Conservation (phyloP, 1,140 invertebrate species). For the Trachymyrmex septentrionalis region DNA sequence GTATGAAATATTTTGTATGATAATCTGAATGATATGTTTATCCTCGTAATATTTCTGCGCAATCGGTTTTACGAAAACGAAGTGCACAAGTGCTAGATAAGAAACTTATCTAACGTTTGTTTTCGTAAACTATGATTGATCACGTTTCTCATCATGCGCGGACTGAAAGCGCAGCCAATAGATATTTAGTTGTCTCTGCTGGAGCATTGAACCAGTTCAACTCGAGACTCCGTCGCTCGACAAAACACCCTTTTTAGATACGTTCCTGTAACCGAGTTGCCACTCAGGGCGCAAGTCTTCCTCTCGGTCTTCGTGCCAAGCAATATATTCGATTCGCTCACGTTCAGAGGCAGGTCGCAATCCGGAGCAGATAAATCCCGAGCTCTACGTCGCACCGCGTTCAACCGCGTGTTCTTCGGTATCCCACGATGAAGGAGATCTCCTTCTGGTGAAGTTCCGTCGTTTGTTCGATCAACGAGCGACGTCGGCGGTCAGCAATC, state of each 20-base stretch:
- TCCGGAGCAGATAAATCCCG: slow-evolving; percentile 30
- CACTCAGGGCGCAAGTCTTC: slow-evolving; percentile 76
- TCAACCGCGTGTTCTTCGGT: neutral
- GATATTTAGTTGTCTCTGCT: neutral
- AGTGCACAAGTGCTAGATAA: slow-evolving; percentile 15
- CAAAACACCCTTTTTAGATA: neutral
- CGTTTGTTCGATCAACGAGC: neutral
- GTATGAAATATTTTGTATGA: neutral
- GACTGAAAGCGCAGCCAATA: slow-evolving; percentile 25
- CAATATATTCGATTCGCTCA: slow-evolving; percentile 72
- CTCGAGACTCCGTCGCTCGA: neutral
- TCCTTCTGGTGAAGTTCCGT: neutral
- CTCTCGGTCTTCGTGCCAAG: slow-evolving; percentile 69
- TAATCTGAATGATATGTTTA: neutral
- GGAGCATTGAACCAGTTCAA: neutral
- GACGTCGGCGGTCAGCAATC: neutral
- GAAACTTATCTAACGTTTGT: slow-evolving; percentile 38
- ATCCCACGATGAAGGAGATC: neutral
- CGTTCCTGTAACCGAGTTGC: slow-evolving; percentile 60
- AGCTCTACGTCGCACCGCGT: slow-evolving; percentile 22
- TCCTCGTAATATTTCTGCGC: neutral
- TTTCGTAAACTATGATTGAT: slow-evolving; percentile 13
- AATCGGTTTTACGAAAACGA: neutral
- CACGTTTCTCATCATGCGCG: neutral
- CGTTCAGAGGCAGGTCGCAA: slow-evolving; percentile 65